A percentile compares a stretch with the other conserved stretches of the same genome.
Evolutionary conservation across 1,140 invertebrate genomes (phyloP).

Genomic region (Holcopasites calliopsidis): DNA sequence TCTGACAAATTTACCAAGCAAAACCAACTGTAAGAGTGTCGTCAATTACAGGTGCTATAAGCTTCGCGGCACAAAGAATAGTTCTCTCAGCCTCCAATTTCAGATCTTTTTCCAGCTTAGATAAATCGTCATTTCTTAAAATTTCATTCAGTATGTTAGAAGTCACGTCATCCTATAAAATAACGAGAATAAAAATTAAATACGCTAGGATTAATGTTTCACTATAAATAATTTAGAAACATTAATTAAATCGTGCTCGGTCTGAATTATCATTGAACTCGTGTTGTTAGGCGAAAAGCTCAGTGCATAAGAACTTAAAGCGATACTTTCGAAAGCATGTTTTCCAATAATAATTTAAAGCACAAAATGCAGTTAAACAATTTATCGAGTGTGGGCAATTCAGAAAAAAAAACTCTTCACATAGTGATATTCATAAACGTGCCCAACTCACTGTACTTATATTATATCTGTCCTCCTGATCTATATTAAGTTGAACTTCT

Average conservation of each 20-base stretch:
- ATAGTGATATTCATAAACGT: conserved; percentile 14
- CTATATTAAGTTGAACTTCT: conserved; percentile 90
- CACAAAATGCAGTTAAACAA: background rate
- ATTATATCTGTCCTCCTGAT: conserved; percentile 90
- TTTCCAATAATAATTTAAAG: background rate
- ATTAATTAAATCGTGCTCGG: conserved; percentile 21
- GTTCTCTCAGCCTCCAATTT: conserved; percentile 90
- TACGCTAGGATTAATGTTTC: background rate
- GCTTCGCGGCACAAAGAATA: conserved; percentile 94
- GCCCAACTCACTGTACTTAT: conserved; percentile 75
- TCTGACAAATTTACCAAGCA: conserved; percentile 69
- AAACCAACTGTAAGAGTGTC: conserved; percentile 87
- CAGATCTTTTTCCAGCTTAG: conserved; percentile 87
- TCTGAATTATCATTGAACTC: background rate
- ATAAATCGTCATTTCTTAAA: conserved; percentile 89
- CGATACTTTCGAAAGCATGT: background rate
- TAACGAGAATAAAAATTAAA: conserved; percentile 1
- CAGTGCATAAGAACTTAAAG: background rate
- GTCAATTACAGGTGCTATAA: conserved; percentile 93
- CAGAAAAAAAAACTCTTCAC: conserved; percentile 2
- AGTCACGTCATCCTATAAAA: conserved; percentile 85
- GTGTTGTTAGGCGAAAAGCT: background rate
- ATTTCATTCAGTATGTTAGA: conserved; percentile 88
- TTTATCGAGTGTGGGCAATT: background rate
- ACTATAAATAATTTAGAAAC: background rate